Base-by-base conservation (phyloP, 2,113 vertebrate species). In the Chionodraco myersi region DNA sequence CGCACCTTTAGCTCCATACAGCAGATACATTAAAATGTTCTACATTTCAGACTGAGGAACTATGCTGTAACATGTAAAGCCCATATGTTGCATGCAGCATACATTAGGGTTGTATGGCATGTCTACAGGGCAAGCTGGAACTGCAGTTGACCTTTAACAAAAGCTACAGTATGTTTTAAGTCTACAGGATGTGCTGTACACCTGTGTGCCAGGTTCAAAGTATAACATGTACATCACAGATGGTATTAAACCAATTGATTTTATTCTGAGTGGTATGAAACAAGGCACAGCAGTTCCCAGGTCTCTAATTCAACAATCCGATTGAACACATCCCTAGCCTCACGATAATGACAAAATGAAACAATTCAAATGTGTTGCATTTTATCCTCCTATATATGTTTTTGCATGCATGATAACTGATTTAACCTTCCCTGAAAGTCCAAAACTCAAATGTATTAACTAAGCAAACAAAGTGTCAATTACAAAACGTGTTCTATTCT, bases 61-160 rank as follows among this genome's bases (percentile, higher is more conserved):
- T 13, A 66, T 60, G 77, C 14, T 41, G 13, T 12, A 36, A 56
- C 54, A 49, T 54, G 41, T 63, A 72, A 84, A 68, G 54, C 30
- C 34, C 47, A 74, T 60, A 14, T 74, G 62, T 68, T 41, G 36
- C 36, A 41, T 73, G 18, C 75, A 74, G 69, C 18, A 68, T n/a
- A 51, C 13, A 53, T 62, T 52, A n/a, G 30, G 12, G 64, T 72
- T 75, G 21, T 52, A 54, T 65, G 56, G 47, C 66, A 74, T 71
- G n/a, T 72, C 63, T 66, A 14, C 79, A 44, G 72, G 53, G 58
- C 8, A 48, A 59, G 21, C 30, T 51, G 59, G 62, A 68, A 66
- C 44, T 78, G 13, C 30, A 30, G 47, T 54, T 89, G 68, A 84
- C 79, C 79, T 92, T 86, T 81, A 87, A 60, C 36, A 61, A 47